phyloP scores from a whole-genome alignment of 2,113 vertebrate species.

The Hyperoodon ampullatus region DNA sequence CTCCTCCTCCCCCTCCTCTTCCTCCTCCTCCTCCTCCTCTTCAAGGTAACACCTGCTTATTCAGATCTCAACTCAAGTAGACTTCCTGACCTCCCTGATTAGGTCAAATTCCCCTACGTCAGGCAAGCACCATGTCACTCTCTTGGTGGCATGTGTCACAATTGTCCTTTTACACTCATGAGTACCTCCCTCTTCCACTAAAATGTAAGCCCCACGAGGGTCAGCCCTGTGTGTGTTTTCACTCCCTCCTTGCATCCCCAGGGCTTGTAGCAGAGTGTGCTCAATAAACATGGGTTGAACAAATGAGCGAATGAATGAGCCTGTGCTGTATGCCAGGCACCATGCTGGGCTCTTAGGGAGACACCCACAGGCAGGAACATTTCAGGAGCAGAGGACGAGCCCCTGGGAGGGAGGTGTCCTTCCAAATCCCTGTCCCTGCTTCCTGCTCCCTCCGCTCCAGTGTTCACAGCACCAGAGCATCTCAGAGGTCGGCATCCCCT shows the following conservation, averaged over 20 bases:
- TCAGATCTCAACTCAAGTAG: neutral
- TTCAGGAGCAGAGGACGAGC: neutral
- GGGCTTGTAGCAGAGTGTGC: accelerated
- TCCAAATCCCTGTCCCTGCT: neutral
- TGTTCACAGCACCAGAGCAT: neutral
- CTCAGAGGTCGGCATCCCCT: neutral
- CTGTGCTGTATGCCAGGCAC: accelerated
- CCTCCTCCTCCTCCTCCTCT: neutral
- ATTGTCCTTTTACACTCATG: neutral
- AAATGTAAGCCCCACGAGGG: neutral
- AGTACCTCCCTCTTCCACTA: neutral
- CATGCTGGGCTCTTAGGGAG: neutral
- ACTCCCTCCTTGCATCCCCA: too few species aligned
- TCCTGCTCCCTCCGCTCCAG: neutral
- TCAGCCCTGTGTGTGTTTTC: neutral
- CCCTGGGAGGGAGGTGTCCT: neutral
- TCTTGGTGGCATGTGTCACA: neutral
- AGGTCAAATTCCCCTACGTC: neutral
- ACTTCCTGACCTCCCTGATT: neutral
- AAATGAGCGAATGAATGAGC: too few species aligned
- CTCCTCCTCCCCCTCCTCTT: neutral
- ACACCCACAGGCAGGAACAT: neutral
- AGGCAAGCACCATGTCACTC: neutral
- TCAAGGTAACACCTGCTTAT: neutral
- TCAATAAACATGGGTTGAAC: neutral